These are phyloP conservation scores for Ifrita kowaldi DNA, from an alignment of 2,113 vertebrate species.

Conservation along the genomic window DNA sequence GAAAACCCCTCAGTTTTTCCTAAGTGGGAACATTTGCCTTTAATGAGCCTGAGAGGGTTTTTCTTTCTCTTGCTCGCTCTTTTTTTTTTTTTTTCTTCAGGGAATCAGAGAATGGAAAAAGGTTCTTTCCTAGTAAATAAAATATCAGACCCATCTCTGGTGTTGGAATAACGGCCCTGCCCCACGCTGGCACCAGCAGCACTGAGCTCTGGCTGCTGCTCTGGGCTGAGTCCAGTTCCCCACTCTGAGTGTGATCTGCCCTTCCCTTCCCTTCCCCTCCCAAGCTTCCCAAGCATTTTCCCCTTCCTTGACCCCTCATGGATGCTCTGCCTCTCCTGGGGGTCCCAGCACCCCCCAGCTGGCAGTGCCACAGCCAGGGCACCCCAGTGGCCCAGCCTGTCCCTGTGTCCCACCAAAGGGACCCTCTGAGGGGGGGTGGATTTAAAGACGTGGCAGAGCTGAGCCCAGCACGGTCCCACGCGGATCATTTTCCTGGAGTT, in stretches of 20 bases:
- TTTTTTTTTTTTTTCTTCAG: not conserved
- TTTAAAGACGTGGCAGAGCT: conserved; percentile 35
- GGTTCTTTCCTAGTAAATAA: not conserved
- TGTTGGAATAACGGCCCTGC: rapidly evolving
- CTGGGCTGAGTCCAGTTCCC: rapidly evolving
- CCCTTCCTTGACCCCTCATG: rapidly evolving
- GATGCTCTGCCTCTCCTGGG: not conserved
- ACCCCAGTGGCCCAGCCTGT: not conserved
- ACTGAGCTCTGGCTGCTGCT: not conserved
- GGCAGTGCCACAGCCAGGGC: not conserved
- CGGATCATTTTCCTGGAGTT: conserved; percentile 19
- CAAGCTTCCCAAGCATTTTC: not conserved
- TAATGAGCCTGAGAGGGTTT: not conserved
- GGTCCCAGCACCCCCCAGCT: not conserved
- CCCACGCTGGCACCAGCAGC: rapidly evolving
- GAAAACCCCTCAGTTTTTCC: not conserved
- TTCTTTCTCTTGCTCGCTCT: rapidly evolving
- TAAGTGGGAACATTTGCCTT: conserved; percentile 37
- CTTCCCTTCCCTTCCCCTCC: not conserved
- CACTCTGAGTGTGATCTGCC: rapidly evolving
- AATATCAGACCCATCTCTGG: not conserved
- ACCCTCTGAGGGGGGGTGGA: not conserved
- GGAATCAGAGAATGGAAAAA: not conserved
- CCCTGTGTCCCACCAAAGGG: not conserved
- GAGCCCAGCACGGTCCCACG: not conserved